Evolutionary conservation across 2,888 invertebrate species (phyloP), one percentile per base, ranked within the genome.

Genomic region (Dioctria linearis): DNA sequence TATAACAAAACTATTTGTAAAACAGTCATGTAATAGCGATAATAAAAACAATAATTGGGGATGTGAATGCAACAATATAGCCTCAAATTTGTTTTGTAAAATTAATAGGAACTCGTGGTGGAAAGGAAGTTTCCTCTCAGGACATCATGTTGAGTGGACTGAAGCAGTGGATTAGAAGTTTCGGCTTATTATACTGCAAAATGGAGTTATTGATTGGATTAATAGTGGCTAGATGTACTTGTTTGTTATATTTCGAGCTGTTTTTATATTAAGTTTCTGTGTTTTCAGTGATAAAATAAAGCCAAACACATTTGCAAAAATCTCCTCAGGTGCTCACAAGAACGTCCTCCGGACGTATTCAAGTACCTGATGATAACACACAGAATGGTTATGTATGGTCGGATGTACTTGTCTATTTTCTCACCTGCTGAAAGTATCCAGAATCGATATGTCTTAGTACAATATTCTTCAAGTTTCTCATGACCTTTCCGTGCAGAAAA

Each of bases 81-180:
- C 25, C 2, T 25, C 25, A 25, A n/a, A 25, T 25, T 25, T 25
- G 0, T 25, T 25, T 25, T 25, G 25, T 25, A 25, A 25, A 96
- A 83, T 87, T 96, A 49, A 91, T 90, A 76, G 92, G 94, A 81
- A 91, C 91, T 75, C 84, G 90, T n/a, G 87, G 89, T 5, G 89
- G 92, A 81, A 92, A 93, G 2, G 92, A 94, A 90, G 92, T 96
- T 25, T 96, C 96, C 0, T 86, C 90, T 96, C 96, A 3, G 96
- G 95, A 0, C 95, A 98, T 87, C 91, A 92, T 0, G 95, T 98
- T 3, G 96, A 97, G 87, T 98, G 98, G 97, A 94, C 94, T 0
- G 94, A 95, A 86, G 99, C 99, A 87, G 92, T 94, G 2, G 99
- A 98, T 90, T 99, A 98, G 87, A 95, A 98, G 93, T 99, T 99